Conservation (phyloP, 2,888 invertebrate genomes). For the Malachius bipustulatus region DNA sequence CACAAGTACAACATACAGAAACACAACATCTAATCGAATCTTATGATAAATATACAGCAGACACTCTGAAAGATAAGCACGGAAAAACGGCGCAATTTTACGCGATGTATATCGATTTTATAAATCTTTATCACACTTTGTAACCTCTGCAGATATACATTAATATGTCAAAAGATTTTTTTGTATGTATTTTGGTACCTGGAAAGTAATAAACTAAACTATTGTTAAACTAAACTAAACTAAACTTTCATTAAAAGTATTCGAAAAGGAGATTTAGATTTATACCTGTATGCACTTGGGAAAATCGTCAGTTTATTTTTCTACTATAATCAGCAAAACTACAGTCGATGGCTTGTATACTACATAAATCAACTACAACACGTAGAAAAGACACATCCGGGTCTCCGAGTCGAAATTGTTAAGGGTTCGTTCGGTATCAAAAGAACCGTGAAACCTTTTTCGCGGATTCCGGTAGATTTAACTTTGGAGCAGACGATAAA, state of each 20-base stretch:
- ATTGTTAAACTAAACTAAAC: no score
- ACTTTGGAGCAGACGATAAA: conserved; percentile 23
- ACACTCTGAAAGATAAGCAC: conserved; percentile 17
- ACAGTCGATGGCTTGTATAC: conserved; percentile 14
- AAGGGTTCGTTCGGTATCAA: conserved; percentile 21
- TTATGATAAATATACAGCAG: conserved; percentile 18
- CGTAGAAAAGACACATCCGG: conserved; percentile 19
- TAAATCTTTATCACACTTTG: conserved; percentile 16
- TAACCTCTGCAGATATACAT: no score
- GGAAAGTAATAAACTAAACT: no score
- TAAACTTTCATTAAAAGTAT: conserved; percentile 21
- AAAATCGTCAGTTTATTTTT: conserved; percentile 20
- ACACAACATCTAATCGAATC: conserved; percentile 15
- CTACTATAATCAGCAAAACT: conserved; percentile 19
- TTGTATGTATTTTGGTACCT: no score
- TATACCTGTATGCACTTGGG: conserved; percentile 16
- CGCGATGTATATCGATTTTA: conserved; percentile 16
- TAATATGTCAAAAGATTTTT: no score
- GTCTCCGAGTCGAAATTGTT: conserved; percentile 14
- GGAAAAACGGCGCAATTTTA: conserved; percentile 19
- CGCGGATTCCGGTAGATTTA: conserved; percentile 19
- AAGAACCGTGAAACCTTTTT: conserved; percentile 20
- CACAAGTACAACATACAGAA: conserved; percentile 18
- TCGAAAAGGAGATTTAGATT: conserved; percentile 19
- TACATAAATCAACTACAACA: conserved; percentile 12